Evolutionary conservation across 2,797 vertebrate genomes (phyloP).

Genomic region (Parauchenoglanis punctatus): DNA sequence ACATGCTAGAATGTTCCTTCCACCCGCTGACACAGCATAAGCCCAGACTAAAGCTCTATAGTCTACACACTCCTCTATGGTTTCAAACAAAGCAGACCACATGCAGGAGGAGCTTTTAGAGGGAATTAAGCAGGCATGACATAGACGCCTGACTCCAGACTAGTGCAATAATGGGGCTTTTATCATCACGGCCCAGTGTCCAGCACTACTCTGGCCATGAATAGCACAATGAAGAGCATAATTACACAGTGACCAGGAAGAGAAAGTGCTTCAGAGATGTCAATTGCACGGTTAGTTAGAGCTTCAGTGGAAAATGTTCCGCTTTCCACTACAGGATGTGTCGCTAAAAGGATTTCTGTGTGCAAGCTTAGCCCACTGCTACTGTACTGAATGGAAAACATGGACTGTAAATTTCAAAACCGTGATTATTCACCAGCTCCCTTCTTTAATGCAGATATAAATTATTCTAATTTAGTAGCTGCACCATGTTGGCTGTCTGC

Average conservation of each 20-base stretch:
- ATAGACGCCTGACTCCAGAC: conserved; percentile 49
- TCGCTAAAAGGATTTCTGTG: conserved; percentile 20
- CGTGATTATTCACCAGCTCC: conserved; percentile 39
- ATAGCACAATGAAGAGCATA: conserved; percentile 40
- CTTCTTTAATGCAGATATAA: conserved; percentile 37
- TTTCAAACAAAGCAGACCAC: conserved; percentile 34
- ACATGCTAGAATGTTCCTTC: background rate
- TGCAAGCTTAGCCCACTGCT: background rate
- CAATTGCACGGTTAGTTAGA: conserved; percentile 55
- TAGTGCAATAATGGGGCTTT: conserved; percentile 50
- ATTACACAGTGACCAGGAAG: conserved; percentile 51
- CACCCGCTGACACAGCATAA: background rate
- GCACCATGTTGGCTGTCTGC: conserved; percentile 7
- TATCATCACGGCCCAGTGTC: conserved; percentile 45
- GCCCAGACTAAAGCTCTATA: background rate
- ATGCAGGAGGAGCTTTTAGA: conserved; percentile 38
- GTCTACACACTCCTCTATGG: background rate
- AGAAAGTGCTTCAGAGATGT: conserved; percentile 53
- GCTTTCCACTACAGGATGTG: conserved; percentile 43
- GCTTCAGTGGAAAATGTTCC: conserved; percentile 46
- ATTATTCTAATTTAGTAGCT: conserved; percentile 29
- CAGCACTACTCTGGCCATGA: conserved; percentile 42
- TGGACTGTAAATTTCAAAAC: conserved; percentile 15
- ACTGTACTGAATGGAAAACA: conserved; percentile 18
- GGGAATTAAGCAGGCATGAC: conserved; percentile 55